Percentiles rank a stretch among this genome's conserved stretches.
phyloP scores from a whole-genome alignment of 2,113 vertebrate species.

The Lepidothrix coronata region DNA sequence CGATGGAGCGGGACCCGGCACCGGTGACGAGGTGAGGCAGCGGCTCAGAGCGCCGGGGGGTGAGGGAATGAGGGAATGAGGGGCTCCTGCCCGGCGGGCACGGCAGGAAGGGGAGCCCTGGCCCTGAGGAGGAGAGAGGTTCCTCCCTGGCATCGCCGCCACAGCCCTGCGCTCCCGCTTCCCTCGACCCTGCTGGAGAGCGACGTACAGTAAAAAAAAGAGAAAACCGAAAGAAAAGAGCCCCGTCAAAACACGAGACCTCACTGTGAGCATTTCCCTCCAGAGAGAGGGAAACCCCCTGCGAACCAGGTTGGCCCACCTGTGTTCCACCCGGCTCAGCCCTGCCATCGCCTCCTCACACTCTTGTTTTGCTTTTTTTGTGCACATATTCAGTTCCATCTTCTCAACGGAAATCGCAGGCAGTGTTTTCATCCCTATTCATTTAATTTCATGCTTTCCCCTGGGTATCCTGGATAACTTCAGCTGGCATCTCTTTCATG shows the following conservation, averaged over 20 bases:
- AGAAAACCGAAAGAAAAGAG: neutral
- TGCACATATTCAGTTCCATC: neutral
- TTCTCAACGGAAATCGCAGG: neutral
- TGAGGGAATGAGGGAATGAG: neutral
- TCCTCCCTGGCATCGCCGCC: accelerated
- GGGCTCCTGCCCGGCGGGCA: neutral
- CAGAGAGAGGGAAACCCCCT: neutral
- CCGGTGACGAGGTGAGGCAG: accelerated
- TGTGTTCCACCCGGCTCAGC: neutral
- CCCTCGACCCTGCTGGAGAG: too few species aligned
- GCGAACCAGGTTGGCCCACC: neutral
- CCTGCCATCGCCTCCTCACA: neutral
- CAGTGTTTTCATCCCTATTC: neutral
- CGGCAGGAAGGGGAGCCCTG: neutral
- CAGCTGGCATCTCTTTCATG: neutral
- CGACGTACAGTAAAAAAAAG: accelerated
- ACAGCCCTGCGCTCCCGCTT: accelerated
- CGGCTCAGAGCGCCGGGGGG: neutral
- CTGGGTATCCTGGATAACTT: neutral
- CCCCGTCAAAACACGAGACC: neutral
- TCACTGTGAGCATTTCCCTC: accelerated
- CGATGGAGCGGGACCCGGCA: neutral
- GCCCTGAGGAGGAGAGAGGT: accelerated
- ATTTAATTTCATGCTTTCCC: neutral
- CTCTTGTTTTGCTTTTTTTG: neutral